Percentiles rank a stretch among this genome's conserved stretches.
phyloP scores from a whole-genome alignment of 2,888 invertebrate species.

The Pseudolycoriella hygida region DNA sequence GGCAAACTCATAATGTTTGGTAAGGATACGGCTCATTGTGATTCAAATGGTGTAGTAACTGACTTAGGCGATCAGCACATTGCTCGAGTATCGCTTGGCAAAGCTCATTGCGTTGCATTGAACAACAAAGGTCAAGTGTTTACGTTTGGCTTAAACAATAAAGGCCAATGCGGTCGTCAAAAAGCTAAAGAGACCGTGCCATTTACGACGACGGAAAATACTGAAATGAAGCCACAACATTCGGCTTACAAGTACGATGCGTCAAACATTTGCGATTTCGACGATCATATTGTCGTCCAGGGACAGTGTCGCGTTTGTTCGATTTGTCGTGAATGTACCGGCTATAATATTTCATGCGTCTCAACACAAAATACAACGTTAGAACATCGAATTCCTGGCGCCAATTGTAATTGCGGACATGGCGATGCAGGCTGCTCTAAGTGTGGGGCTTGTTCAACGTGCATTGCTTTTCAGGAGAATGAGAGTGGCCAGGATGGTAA shows the following conservation, averaged over 20 bases:
- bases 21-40: slow-evolving; percentile 77
- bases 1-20: slow-evolving; percentile 89
- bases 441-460: slow-evolving; percentile 82
- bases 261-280: slow-evolving; percentile 30
- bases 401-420: slow-evolving; percentile 86
- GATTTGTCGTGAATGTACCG: slow-evolving; percentile 83
- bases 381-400: slow-evolving; percentile 67
- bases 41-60: slow-evolving; percentile 42
- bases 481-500: slow-evolving; percentile 13
- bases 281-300: slow-evolving; percentile 33
- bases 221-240: slow-evolving; percentile 9
- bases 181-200: slow-evolving; percentile 34
- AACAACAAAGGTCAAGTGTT: slow-evolving; percentile 79
- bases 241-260: slow-evolving; percentile 20
- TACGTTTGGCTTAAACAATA: slow-evolving; percentile 94
- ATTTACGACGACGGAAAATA: slow-evolving; percentile 1
- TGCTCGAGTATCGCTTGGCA: slow-evolving; percentile 69
- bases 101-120: slow-evolving; percentile 86
- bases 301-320: slow-evolving; percentile 48
- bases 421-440: slow-evolving; percentile 87
- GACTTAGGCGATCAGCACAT: slow-evolving; percentile 57
- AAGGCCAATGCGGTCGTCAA: slow-evolving; percentile 82
- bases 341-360: slow-evolving; percentile 67
- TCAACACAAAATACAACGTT: slow-evolving; percentile 46
- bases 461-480: slow-evolving; percentile 40